Evolutionary conservation across 1,140 invertebrate genomes (phyloP).

Genomic region (Sminthurinus signatus): DNA sequence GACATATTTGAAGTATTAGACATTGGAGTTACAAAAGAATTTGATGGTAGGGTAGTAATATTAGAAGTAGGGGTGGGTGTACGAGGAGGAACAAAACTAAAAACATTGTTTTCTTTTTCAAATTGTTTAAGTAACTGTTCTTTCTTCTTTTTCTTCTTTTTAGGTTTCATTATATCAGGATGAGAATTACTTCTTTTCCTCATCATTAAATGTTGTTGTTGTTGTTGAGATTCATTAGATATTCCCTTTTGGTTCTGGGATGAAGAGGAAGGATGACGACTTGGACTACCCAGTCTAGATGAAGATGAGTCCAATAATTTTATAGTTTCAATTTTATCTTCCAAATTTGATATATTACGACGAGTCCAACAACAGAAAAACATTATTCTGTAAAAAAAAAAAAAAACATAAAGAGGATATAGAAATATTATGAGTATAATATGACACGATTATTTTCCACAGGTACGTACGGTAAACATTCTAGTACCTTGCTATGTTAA

Average conservation of each 20-base stretch:
- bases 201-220: not conserved
- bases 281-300: not conserved
- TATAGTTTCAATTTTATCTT: slow-evolving; percentile 3
- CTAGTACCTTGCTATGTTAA: no score
- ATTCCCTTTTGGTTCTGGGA: not conserved
- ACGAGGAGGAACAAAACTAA: not conserved
- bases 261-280: not conserved
- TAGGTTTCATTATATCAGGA: slow-evolving; percentile 8
- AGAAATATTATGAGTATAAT: no score
- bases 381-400: not conserved
- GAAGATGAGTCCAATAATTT: no score
- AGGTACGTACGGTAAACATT: no score
- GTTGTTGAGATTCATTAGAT: not conserved
- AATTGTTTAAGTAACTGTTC: not conserved
- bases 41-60: not conserved
- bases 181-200: slow-evolving; percentile 30
- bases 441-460: no score
- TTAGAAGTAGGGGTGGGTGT: not conserved
- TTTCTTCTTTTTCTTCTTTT: slow-evolving; percentile 29
- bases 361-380: slow-evolving; percentile 15
- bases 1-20: not conserved
- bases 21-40: not conserved
- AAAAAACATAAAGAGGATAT: no score
- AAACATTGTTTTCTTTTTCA: not conserved
- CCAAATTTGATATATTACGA: not conserved